Evolutionary conservation across 2,888 invertebrate species (phyloP), one percentile per base, ranked within the genome.

Genomic region (Brachypterus glaber): DNA sequence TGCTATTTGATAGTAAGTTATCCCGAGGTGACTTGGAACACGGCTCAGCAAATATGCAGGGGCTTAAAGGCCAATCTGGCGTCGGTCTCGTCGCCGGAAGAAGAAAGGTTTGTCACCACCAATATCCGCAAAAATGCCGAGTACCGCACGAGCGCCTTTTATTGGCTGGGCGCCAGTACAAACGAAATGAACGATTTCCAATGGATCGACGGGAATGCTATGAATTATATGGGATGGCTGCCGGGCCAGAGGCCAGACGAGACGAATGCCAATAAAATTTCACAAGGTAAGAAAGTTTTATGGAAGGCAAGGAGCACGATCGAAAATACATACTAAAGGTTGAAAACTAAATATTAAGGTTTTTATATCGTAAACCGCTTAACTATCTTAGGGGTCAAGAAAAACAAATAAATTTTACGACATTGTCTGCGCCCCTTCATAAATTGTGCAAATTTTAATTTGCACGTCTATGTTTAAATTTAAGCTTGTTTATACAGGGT

Each of bases 1-100:
- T 86, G 85, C 60, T 86, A 84, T 64, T 70, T 85, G 7, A 76
- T 83, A 60, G 79, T 82, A 25, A 79, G 81, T 17, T 82, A 81
- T 57, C 85, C 85, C 3, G 77, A 78, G 58, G 82, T 82, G 1
- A 79, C 81, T 4, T 85, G 85, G 85, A 62, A 66, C 40, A 77
- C 77, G 3, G 79, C 79, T 2, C 71, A 72, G 48, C 73, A 77
- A 51, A 79, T 84, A 4, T 86, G 86, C 57, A 70, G 72, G 45
- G 81, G 82, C 7, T 72, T 82, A 42, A 79, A 78, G 64, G 80
- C 80, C 51, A 75, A 78, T 48, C 66, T 86, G 25, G 73, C 82
- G 1, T 81, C 82, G 26, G 71, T 84, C 17, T 69, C 77, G 38
- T 76, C 79, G 3, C 58, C 72, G 0, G 81, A 81, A 40, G 83